These are phyloP conservation scores for Cebus imitator DNA, from an alignment of 2,113 vertebrate genomes.

Conservation along the genomic window DNA sequence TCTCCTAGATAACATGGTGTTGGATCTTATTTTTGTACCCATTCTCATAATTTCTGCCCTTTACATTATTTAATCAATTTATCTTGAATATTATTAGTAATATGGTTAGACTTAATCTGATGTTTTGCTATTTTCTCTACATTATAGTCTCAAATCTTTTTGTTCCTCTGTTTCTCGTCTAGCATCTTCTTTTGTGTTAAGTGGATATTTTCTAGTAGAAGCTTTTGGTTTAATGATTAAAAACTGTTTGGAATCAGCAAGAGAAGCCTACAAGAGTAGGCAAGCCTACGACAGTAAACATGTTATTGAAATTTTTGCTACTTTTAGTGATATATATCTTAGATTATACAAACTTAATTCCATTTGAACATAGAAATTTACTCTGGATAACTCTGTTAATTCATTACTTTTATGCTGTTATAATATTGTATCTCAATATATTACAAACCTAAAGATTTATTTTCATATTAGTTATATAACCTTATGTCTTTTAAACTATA, in stretches of 20 bases:
- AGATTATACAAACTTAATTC: background rate
- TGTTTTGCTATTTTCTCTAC: background rate
- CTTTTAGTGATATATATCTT: background rate
- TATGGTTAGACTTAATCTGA: background rate
- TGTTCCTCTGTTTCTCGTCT: background rate
- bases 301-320: background rate
- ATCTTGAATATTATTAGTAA: background rate
- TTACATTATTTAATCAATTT: background rate
- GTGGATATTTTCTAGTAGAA: background rate
- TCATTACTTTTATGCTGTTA: background rate
- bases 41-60: background rate
- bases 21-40: background rate
- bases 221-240: background rate
- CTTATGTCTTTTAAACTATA: background rate
- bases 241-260: too few species aligned
- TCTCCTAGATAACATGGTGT: background rate
- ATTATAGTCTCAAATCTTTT: background rate
- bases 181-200: background rate
- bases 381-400: background rate
- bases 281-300: background rate
- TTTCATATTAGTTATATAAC: background rate
- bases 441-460: background rate
- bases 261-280: too few species aligned
- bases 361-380: background rate
- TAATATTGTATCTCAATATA: background rate